Conservation (phyloP, 2,888 invertebrate species). For the Melangyna quadrimaculata region DNA sequence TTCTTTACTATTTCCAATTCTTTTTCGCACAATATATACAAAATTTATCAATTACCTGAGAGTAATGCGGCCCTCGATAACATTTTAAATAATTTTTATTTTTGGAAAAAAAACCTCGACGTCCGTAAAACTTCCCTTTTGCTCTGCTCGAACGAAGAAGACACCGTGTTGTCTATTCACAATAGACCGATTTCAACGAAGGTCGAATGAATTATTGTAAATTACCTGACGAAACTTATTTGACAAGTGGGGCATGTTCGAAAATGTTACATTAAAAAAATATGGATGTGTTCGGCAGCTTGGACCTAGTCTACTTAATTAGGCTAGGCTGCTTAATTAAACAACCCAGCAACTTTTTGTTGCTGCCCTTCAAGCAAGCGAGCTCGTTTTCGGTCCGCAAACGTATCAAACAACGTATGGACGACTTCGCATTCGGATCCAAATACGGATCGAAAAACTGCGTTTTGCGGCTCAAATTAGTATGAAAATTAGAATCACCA, state of each 20-base stretch:
- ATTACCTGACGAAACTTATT: neutral
- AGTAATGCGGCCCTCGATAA: constrained; percentile 86
- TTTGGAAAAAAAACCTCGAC: constrained; percentile 57
- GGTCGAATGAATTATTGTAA: constrained; percentile 18
- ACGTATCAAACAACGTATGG: too few relatives aligned
- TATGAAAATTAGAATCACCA: too few relatives aligned
- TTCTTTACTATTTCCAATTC: neutral
- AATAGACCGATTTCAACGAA: constrained; percentile 28
- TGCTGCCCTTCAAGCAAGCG: too few relatives aligned
- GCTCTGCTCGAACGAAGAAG: constrained; percentile 51
- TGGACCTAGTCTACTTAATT: too few relatives aligned
- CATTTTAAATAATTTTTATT: constrained; percentile 82
- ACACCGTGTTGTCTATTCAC: constrained; percentile 39
- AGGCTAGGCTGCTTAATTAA: too few relatives aligned
- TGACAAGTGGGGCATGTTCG: neutral
- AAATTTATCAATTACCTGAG: constrained; percentile 82
- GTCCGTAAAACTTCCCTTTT: constrained; percentile 49
- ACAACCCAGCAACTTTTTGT: too few relatives aligned
- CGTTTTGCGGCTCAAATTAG: too few relatives aligned
- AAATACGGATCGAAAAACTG: too few relatives aligned
- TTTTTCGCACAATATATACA: neutral
- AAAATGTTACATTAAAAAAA: neutral
- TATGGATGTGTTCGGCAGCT: too few relatives aligned
- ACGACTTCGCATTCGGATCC: too few relatives aligned
- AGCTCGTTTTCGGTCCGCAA: too few relatives aligned